These are phyloP conservation scores for Parnassius mnemosyne DNA, from an alignment of 2,888 invertebrate genomes.

Conservation along the genomic window DNA sequence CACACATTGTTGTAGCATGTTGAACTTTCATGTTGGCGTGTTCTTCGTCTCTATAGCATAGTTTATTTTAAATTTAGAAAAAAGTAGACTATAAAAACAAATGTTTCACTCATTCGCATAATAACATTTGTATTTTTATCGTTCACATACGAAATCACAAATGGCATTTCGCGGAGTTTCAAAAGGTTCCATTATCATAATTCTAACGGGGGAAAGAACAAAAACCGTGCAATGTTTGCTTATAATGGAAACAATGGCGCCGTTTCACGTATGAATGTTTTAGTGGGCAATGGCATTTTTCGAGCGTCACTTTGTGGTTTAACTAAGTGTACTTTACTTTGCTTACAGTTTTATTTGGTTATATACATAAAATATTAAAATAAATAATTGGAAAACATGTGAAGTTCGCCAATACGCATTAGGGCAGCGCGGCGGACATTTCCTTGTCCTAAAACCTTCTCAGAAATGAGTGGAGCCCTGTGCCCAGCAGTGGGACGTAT, in stretches of 20 bases:
- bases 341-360: slow-evolving; percentile 1
- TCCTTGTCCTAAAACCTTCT: no score
- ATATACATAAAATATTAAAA: no score
- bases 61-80: no score
- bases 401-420: no score
- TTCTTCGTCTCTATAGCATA: no score
- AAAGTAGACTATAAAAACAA: slow-evolving; percentile 11
- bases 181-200: slow-evolving; percentile 62
- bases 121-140: slow-evolving; percentile 27
- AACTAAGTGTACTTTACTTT: slow-evolving; percentile 15
- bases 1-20: no score
- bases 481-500: no score
- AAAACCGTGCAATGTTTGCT: slow-evolving; percentile 56
- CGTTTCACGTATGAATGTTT: slow-evolving; percentile 59
- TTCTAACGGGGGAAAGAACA: slow-evolving; percentile 55
- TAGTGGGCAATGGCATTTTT: slow-evolving; percentile 39
- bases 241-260: slow-evolving; percentile 66
- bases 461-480: no score
- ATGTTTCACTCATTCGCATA: slow-evolving; percentile 15
- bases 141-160: slow-evolving; percentile 35
- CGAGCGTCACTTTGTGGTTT: slow-evolving; percentile 2
- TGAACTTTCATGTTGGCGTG: no score
- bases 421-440: no score
- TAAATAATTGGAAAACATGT: no score
- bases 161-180: slow-evolving; percentile 43